Conservation (phyloP, 1,140 invertebrate genomes). For the Matsumurasca onukii region DNA sequence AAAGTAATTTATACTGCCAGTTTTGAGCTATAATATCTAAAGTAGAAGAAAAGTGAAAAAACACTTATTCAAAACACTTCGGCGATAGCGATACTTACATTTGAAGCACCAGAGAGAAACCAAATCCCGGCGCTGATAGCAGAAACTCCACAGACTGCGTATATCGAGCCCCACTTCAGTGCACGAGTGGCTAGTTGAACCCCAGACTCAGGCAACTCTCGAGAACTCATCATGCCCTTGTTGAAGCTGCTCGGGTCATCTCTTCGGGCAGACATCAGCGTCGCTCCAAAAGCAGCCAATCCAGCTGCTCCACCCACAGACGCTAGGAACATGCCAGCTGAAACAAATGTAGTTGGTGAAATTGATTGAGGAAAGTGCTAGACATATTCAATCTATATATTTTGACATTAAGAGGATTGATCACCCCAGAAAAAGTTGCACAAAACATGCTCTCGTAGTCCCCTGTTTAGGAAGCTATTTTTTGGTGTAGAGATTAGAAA, state of each 20-base stretch:
- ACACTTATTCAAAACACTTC: no score
- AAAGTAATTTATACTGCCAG: no score
- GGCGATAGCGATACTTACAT: slow-evolving; percentile 58
- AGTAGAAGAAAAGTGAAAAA: no score
- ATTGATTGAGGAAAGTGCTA: no score
- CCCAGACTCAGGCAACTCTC: slow-evolving; percentile 72
- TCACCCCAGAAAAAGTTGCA: no score
- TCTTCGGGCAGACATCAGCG: slow-evolving; percentile 74
- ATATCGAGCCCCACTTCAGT: slow-evolving; percentile 82
- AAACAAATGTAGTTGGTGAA: no score
- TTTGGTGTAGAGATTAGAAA: no score
- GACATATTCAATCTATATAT: no score
- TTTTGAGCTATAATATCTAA: no score
- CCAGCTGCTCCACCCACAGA: slow-evolving; percentile 77
- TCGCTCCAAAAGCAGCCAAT: slow-evolving; percentile 76
- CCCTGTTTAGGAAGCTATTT: no score
- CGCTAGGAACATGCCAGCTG: slow-evolving; percentile 74
- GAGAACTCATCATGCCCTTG: slow-evolving; percentile 65
- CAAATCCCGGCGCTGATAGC: slow-evolving; percentile 81
- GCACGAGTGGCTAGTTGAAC: slow-evolving; percentile 77
- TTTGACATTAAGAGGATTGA: no score
- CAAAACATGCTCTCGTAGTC: no score
- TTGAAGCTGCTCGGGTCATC: slow-evolving; percentile 77
- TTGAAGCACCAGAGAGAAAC: slow-evolving; percentile 83
- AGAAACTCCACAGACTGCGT: slow-evolving; percentile 79